Evolutionary conservation across 1,140 invertebrate species (phyloP), one percentile per base, ranked within the genome.

Genomic region (Physella acuta): DNA sequence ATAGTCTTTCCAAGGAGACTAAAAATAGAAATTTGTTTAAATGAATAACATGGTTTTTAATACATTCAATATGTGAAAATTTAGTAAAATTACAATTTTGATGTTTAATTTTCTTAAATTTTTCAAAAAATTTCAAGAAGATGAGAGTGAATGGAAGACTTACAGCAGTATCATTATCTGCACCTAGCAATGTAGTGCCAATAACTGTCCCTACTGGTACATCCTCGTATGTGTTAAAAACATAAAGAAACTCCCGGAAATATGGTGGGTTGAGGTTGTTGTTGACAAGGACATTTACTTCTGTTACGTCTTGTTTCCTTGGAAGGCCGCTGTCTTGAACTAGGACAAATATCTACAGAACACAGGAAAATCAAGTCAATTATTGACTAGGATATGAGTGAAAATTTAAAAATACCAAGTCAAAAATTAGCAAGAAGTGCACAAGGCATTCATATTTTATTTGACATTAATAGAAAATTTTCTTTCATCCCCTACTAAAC

Each of bases 231-330:
- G 75, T 71, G 8, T 64, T 67, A 3, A 70, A 68, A 20, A 28
- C 56, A 60, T 77, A 75, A 49, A 93, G 90, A 93, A 83, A 26
- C 34, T 52, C 34, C 24, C 31, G 33, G 65, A 77, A 77, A 16
- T 56, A 44, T 24, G 80, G 81, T 17, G 51, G 28, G 60, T 77
- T 74, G 58, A 76, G 66, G 68, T 81, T 82, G 24, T 75, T 70
- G 31, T 76, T 71, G 1, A 82, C 75, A 67, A 72, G 74, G 1
- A 83, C 75, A 17, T 30, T 53, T 3, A 82, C 70, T 5, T 73
- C 71, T 17, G 71, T 73, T 11, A 66, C 71, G n/a, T 71, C 72
- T 28, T 49, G 69, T 36, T 64, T 64, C 4, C 67, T 49, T 44
- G 80, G 77, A n/a, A 59, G 71, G 14, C 80, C 81, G 49, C 76